Evolutionary conservation across 2,888 invertebrate species (phyloP).

Genomic region (Gerris lacustris): DNA sequence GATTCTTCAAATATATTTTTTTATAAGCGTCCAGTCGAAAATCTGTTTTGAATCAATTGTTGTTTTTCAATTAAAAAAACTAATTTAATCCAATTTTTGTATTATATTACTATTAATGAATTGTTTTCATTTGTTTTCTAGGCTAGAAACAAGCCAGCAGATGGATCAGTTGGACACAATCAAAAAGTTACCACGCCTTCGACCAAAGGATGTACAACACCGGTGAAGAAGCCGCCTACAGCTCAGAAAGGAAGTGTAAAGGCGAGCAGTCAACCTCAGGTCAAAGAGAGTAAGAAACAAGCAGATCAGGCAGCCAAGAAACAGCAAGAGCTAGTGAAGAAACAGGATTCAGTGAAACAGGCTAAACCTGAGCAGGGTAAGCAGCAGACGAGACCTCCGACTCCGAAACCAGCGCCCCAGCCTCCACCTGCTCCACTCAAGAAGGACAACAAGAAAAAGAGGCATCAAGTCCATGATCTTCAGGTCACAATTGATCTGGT

Average conservation of each 20-base stretch:
- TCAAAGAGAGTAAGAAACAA: constrained; percentile 10
- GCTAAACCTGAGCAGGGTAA: background rate
- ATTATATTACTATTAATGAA: background rate
- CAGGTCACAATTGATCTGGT: constrained; percentile 73
- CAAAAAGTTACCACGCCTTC: constrained; percentile 44
- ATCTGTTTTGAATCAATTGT: no score
- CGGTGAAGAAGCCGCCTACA: constrained; percentile 46
- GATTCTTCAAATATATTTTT: no score
- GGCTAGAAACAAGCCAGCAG: constrained; percentile 73
- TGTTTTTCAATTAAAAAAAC: no score
- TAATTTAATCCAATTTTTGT: no score
- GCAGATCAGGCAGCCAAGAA: constrained; percentile 28
- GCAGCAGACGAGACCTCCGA: constrained; percentile 14
- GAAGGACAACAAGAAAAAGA: constrained; percentile 62
- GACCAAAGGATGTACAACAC: constrained; percentile 40
- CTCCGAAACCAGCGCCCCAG: constrained; percentile 10
- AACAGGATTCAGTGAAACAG: constrained; percentile 39
- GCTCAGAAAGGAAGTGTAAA: constrained; percentile 64
- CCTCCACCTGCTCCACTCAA: constrained; percentile 41
- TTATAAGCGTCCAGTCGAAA: no score
- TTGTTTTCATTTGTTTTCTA: constrained; percentile 36
- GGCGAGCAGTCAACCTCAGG: constrained; percentile 35
- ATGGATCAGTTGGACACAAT: constrained; percentile 54
- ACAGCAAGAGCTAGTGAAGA: constrained; percentile 44
- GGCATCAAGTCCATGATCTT: constrained; percentile 67